Evolutionary conservation across 2,797 vertebrate species (phyloP), one percentile per base, ranked within the genome.

Genomic region (Lagocephalus sceleratus): DNA sequence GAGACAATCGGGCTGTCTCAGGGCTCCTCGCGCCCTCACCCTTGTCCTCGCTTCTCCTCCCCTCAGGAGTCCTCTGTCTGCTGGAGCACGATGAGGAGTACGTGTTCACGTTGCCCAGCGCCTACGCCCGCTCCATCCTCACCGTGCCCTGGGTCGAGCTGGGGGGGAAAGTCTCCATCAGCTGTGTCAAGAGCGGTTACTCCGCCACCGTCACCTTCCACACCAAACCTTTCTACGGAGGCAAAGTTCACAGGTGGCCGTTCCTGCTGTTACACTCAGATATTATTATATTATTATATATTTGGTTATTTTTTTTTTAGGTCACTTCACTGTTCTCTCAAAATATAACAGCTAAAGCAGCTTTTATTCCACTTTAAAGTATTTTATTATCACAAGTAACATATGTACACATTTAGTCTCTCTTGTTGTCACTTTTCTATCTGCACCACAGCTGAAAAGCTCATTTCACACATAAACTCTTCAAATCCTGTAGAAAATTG

Each of bases 81-180:
- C 75, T 93, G 82, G 95, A 98, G 46, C 93, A 95, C 0, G 94
- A 90, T 0, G 96, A 98, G 29, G 95, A 97, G 74, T 98, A 98
- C 0, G 88, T 95, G 54, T 98, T 98, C 79, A 96, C 95, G 8
- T 65, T 98, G 83, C 96, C 96, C 22, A 94, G 94, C 79, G 96
- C 96, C 87, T 98, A 96, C 0, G 96, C 95, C 44, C 94, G 96
- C 57, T 98, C 96, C 5, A 98, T 98, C 78, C 94, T 98, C 71
- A 98, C 96, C 7, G 91, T 98, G 73, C 96, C 96, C 0, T 98
- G 96, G 96, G 94, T 97, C 78, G 96, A 98, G 84, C 93, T 98
- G 1, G 96, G 96, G 39, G 96, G 95, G 0, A 98, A 98, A 72
- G 93, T 97, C 73, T 92, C 85, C 84, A 96, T 98, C 85, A 91